Conservation (phyloP, 1,140 invertebrate genomes). For the Goniozus legneri region DNA sequence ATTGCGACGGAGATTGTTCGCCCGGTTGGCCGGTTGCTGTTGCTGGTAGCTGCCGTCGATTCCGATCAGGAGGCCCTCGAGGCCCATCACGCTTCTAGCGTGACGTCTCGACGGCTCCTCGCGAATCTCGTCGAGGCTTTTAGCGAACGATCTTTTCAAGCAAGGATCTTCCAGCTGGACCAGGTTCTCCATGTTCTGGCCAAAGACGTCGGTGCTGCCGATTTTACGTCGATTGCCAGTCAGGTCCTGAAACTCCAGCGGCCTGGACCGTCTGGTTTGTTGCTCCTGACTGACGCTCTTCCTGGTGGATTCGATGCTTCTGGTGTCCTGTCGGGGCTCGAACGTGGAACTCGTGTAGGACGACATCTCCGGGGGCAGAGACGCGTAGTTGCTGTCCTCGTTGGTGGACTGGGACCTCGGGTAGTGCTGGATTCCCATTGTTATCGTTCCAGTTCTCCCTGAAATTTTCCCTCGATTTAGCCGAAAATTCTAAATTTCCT, state of each 20-base stretch:
- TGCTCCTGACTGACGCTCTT: conserved; percentile 1
- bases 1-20: conserved; percentile 35
- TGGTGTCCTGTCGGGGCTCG: conserved; percentile 27
- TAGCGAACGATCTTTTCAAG: conserved; percentile 33
- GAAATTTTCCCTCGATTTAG: conserved; percentile 5
- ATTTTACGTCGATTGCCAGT: conserved; percentile 29
- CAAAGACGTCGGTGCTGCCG: conserved; percentile 41
- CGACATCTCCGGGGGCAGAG: conserved; percentile 35
- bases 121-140: conserved; percentile 42
- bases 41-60: conserved; percentile 14
- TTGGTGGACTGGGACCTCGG: conserved; percentile 31
- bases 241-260: conserved; percentile 17
- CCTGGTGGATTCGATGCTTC: conserved; percentile 3
- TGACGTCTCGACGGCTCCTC: conserved; percentile 34
- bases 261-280: conserved; percentile 1
- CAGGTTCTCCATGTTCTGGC: conserved; percentile 44
- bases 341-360: conserved; percentile 41
- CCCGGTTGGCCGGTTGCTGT: conserved; percentile 1
- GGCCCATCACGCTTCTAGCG: conserved; percentile 25
- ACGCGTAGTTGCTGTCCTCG: conserved; percentile 36
- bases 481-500: not conserved
- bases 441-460: conserved; percentile 39
- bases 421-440: conserved; percentile 41
- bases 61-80: conserved; percentile 22
- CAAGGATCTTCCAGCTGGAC: conserved; percentile 36